A percentile compares a stretch with the other conserved stretches of the same genome.
Evolutionary conservation across 2,113 vertebrate species (phyloP).

Genomic region (Boleophthalmus pectinirostris): DNA sequence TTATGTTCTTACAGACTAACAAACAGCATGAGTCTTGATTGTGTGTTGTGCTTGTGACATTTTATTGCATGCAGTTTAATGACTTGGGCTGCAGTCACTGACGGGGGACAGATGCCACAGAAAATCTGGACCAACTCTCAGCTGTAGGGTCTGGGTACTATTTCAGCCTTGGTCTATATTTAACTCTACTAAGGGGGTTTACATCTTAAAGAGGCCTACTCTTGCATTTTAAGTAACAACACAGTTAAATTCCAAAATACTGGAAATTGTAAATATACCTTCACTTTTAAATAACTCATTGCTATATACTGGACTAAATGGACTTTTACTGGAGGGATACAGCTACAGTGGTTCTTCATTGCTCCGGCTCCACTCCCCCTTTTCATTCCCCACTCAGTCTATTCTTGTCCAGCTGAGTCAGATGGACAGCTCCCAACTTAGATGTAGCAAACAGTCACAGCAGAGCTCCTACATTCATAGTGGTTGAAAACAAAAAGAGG

Average conservation of each 20-base stretch:
- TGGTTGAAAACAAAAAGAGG: constrained; percentile 45
- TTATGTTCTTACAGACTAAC: background rate
- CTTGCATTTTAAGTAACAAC: constrained; percentile 5
- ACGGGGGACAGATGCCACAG: constrained; percentile 6
- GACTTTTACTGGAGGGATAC: background rate
- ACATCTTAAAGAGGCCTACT: constrained; percentile 66
- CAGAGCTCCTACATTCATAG: constrained; percentile 48
- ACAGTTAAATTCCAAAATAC: background rate
- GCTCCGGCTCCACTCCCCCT: constrained; percentile 40
- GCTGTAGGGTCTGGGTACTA: constrained; percentile 44
- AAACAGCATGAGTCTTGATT: background rate
- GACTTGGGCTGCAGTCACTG: constrained; percentile 36
- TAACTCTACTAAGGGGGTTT: constrained; percentile 64
- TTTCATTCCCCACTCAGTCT: constrained; percentile 73
- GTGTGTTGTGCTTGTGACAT: constrained; percentile 30
- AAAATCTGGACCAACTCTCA: constrained; percentile 23
- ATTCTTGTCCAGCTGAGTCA: constrained; percentile 91
- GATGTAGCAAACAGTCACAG: constrained; percentile 74
- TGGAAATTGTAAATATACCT: background rate
- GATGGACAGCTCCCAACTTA: constrained; percentile 76
- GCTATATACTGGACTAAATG: background rate
- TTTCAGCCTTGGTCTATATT: constrained; percentile 74
- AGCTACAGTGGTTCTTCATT: background rate
- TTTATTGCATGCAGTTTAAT: constrained; percentile 53
- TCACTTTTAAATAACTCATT: background rate